These are phyloP conservation scores for Crypturellus tataupa DNA, from an alignment of 2,797 vertebrate genomes.

Conservation along the genomic window DNA sequence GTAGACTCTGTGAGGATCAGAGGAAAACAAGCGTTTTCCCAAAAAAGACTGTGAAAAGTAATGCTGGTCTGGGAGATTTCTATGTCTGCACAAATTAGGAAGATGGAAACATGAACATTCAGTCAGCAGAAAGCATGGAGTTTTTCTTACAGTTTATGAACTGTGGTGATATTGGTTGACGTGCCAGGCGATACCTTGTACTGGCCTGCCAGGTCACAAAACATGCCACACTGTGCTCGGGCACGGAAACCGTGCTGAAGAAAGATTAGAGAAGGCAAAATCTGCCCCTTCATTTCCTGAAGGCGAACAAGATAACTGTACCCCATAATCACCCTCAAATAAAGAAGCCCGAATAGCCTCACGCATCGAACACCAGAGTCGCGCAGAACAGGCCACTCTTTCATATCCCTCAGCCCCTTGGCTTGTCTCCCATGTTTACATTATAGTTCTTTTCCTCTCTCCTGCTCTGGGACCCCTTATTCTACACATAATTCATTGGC, in stretches of 20 bases:
- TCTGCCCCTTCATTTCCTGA: background rate
- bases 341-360: background rate
- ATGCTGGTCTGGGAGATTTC: background rate
- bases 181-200: background rate
- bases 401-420: background rate
- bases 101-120: slow-evolving; percentile 20
- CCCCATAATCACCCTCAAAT: background rate
- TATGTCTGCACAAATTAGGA: background rate
- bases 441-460: background rate
- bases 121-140: background rate
- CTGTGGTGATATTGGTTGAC: background rate
- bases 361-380: rapidly evolving
- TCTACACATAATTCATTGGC: background rate
- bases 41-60: slow-evolving; percentile 12
- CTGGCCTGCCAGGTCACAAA: background rate
- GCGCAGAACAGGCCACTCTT: rapidly evolving
- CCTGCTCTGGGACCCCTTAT: background rate
- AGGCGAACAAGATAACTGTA: rapidly evolving
- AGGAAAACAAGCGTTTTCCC: slow-evolving; percentile 31
- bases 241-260: background rate
- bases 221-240: rapidly evolving
- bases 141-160: background rate
- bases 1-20: background rate
- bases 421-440: background rate
- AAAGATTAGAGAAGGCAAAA: background rate